phyloP scores from a whole-genome alignment of 2,113 vertebrate species.

The Numenius arquata region DNA sequence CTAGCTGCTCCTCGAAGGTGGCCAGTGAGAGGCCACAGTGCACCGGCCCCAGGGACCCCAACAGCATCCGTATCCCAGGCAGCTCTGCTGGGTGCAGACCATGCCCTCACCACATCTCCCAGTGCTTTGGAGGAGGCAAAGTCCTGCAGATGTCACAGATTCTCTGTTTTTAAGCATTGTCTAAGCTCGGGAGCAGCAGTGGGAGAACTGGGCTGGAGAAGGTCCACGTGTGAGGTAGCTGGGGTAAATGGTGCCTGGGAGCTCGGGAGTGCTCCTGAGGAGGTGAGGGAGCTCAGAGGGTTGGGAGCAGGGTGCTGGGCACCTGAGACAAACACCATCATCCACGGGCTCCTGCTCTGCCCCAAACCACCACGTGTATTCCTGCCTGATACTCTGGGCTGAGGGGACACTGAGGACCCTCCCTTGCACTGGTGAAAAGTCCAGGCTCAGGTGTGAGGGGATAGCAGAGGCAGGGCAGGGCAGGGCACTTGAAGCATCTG shows the following conservation, averaged over 20 bases:
- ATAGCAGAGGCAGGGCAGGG: not conserved
- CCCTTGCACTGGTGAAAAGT: not conserved
- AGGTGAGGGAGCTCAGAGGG: not conserved
- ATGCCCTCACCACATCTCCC: rapidly evolving
- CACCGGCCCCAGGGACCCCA: rapidly evolving
- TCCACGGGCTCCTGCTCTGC: not conserved
- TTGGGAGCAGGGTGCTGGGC: not conserved
- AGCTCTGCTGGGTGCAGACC: not conserved
- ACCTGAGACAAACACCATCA: rapidly evolving
- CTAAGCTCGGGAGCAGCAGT: not conserved
- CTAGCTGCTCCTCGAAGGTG: not conserved
- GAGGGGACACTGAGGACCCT: not conserved
- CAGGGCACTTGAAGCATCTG: not conserved
- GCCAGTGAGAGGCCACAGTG: rapidly evolving
- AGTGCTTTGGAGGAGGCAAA: not conserved
- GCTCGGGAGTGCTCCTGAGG: not conserved
- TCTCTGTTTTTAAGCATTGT: not conserved
- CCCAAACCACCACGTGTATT: rapidly evolving
- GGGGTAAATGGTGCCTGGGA: not conserved
- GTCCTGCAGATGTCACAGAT: not conserved
- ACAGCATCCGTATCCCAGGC: rapidly evolving
- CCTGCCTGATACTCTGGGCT: not conserved
- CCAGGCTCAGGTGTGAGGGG: not conserved
- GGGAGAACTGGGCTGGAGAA: not conserved
- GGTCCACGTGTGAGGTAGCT: not conserved